These are phyloP conservation scores for Polydrusus pterygomalis DNA, from an alignment of 2,888 invertebrate species.

Conservation along the genomic window DNA sequence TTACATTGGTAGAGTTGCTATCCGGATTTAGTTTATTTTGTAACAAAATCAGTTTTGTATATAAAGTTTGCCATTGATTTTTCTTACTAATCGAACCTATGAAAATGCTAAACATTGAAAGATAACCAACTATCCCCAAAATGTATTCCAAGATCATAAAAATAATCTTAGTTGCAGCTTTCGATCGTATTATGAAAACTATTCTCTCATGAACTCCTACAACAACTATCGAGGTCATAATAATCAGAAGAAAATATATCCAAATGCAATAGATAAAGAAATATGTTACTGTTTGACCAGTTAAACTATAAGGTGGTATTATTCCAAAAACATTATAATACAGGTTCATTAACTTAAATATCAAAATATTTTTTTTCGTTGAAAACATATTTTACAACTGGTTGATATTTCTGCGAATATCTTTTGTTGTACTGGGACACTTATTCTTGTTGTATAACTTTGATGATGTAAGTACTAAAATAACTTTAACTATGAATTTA, in stretches of 20 bases:
- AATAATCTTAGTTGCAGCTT: not conserved
- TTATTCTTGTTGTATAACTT: too few species aligned
- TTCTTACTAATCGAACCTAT: not conserved
- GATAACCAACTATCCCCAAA: not conserved
- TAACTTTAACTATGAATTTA: too few species aligned
- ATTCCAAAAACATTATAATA: not conserved
- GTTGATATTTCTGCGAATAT: too few species aligned
- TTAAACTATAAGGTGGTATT: slow-evolving; percentile 9
- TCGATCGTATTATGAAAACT: not conserved
- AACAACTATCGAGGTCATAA: not conserved
- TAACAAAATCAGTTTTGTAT: not conserved
- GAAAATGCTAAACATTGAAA: not conserved
- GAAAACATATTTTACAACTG: too few species aligned
- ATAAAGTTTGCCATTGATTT: not conserved
- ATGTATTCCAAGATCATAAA: not conserved
- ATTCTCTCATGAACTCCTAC: not conserved
- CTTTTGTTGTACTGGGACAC: too few species aligned
- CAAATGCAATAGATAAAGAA: not conserved
- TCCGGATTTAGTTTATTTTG: not conserved
- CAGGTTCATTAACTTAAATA: not conserved
- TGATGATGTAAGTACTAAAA: too few species aligned
- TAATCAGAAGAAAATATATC: not conserved
- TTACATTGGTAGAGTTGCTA: too few species aligned
- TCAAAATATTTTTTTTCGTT: not conserved
- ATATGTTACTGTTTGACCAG: not conserved